Base-by-base conservation (phyloP, 2,113 vertebrate genomes). In the Ammodramus savannarum region DNA sequence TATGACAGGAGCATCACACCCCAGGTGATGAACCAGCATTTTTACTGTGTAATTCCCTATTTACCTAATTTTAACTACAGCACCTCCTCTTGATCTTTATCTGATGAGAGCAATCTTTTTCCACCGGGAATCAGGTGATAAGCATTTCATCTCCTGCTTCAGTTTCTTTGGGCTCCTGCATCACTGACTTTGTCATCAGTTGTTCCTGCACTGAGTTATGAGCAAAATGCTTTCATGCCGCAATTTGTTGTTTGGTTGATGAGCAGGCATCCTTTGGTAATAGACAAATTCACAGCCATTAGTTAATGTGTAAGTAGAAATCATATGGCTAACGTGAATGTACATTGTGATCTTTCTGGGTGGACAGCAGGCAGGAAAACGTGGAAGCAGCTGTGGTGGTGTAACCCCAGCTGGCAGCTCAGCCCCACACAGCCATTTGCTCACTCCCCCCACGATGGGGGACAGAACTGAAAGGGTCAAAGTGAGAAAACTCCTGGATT, bases 21-120 rank as follows among this genome's bases (percentile, higher is more conserved):
- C 67, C 71, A 57, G 61, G 72, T 80, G 90, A 93, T 93, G 85
- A 93, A 25, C 57, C 75, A 88, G 85, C 87, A 21, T 71, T 91
- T 94, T 91, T 39, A 49, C 89, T 0, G 0, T 54, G 72, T 46
- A 48, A 91, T 93, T 94, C 87, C 78, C 72, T 67, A 67, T 96
- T 95, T 95, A 87, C 82, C 75, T 94, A 48, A 85, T 94, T 93
- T 92, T 91, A 96, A 89, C 91, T 85, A 66, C 93, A 93, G 67
- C 71, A 31, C 78, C 71, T 89, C 81, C 78, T 89, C 94, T 93
- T 89, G 85, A 85, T 95, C 89, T 93, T 75, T 76, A 55, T 91
- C 87, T 84, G 85, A 83, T 59, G 78, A 86, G 78, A 88, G 51
- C 34, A 59, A 15, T 68, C 80, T 86, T 84, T 78, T 77, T 43